phyloP scores from a whole-genome alignment of 2,113 vertebrate genomes.

The Passer montanus region DNA sequence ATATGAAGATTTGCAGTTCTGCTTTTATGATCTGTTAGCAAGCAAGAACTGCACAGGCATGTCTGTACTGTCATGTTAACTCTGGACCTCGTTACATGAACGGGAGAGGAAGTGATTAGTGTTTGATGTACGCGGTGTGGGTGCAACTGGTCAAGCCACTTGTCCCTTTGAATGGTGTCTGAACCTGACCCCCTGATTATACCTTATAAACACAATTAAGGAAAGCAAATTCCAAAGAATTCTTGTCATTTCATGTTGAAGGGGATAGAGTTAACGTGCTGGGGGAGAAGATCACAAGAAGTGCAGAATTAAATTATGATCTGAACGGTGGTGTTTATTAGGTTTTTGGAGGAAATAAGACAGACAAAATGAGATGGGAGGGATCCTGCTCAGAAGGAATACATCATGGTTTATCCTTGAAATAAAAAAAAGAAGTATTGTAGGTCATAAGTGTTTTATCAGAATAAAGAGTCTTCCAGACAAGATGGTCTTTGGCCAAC shows the following conservation, averaged over 20 bases:
- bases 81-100: fast-evolving
- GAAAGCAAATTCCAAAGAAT: not conserved
- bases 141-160: not conserved
- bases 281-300: not conserved
- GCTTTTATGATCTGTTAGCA: not conserved
- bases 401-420: not conserved
- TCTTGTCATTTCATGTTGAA: not conserved
- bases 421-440: not conserved
- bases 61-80: not conserved
- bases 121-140: not conserved
- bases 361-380: not conserved
- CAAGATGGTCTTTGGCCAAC: not conserved
- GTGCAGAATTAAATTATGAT: not conserved
- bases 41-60: not conserved
- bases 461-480: not conserved
- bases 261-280: not conserved
- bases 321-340: not conserved
- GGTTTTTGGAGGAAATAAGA: not conserved
- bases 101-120: fast-evolving
- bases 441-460: not conserved
- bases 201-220: not conserved
- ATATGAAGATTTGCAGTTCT: not conserved
- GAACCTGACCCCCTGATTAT: not conserved
- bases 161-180: not conserved
- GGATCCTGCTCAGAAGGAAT: not conserved